Base-by-base conservation (phyloP, 2,797 vertebrate species). In the Aeoliscus strigatus region DNA sequence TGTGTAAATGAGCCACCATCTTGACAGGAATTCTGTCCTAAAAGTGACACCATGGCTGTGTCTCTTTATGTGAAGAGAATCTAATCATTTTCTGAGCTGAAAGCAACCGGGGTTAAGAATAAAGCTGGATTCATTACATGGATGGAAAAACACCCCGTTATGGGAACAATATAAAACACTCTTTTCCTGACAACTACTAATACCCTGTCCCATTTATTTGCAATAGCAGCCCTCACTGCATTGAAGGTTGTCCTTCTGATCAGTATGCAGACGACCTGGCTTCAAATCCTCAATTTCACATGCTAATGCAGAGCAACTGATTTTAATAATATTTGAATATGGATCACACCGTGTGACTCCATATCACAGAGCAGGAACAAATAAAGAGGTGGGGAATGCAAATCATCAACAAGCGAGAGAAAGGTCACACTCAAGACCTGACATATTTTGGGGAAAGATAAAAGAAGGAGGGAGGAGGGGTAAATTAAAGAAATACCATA, bases 271-370 rank as follows among this genome's bases (percentile, higher is more conserved):
- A 66, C 55, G 72, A 86, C 81, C 82, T 76, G 79, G 65, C 84
- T 81, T 69, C 81, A 80, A 86, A 83, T 85, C 73, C 70, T 84
- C 80, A 88, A 88, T 89, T 88, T 82, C 67, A 81, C 69, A 88
- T 89, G 86, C 83, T 87, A 87, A 88, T 86, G 62, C 31, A 33
- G 58, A 58, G 69, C 58, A 61, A 56, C 79, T 87, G 71, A 87
- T 89, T 88, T 88, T 74, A 88, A 87, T 88, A 88, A 66, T 70
- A 85, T 87, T 87, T 88, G 84, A 86, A 89, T 88, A 88, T 88
- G 86, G 82, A 87, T 84, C 80, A 83, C 84, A 81, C 77, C 74
- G 76, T 75, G 71, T 73, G 67, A 70, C 69, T 84, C 63, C 70
- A 73, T 82, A 83, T 81, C 75, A 78, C 62, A 61, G 64, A 60